Base-by-base conservation (phyloP, 2,113 vertebrate species). In the Hyperoodon ampullatus region DNA sequence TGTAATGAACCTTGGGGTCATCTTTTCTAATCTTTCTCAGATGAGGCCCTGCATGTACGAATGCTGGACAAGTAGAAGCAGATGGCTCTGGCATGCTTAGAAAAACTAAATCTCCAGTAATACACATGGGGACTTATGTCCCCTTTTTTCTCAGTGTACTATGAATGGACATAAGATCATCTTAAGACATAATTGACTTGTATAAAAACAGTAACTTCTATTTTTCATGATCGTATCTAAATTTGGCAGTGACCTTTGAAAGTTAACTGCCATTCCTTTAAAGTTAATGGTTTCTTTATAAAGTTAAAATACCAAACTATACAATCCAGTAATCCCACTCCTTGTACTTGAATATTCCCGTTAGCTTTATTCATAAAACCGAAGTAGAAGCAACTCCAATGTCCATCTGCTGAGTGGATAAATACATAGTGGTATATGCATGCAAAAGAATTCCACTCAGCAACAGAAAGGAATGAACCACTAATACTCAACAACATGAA, bases 361-460 rank as follows among this genome's bases (percentile, higher is more conserved):
- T 21, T 5, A 92, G 24, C 23, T 92, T 95, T 81, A 65, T 71
- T 61, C 42, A 89, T 87, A 50, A 91, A 95, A 88, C 23, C 35
- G 39, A 83, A 65, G 80, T 18, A 87, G 61, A 86, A 87, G 44
- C 33, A 50, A 77, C 90, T 60, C 55, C 39, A 90, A 63, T 75
- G 50, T 86, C 72, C 78, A 70, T 58, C 14, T 26, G 50, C 39
- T 77, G 19, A 85, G 33, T 70, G 2, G 26, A 91, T 90, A 86
- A 94, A 83, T 26, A 89, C 44, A 71, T 12, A 55, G 35, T 81
- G 24, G 72, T 66, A 65, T 30, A 71, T 12, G 58, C 55, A 81
- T 7, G 10, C 58, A 35, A 88, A 94, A 92, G 14, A 88, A 87
- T 94, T 66, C 47, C 30, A 39, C 12, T 86, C 44, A 19, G 13